Percentiles rank a stretch among this genome's conserved stretches.
phyloP scores from a whole-genome alignment of 2,797 vertebrate species.

The Sibirionetta formosa region DNA sequence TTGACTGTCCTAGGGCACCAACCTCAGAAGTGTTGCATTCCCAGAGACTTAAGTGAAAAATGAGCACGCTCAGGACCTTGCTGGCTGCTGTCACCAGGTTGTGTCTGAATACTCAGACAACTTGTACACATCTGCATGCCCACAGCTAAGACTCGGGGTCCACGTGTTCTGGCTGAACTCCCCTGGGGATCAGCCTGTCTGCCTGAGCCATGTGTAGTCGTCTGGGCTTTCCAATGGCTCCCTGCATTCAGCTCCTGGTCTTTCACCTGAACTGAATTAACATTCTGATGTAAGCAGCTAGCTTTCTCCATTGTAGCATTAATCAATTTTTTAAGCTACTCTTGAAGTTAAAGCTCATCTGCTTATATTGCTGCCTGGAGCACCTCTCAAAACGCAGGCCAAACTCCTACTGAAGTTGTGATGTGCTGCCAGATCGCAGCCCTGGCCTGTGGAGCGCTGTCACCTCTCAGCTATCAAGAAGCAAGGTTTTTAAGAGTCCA shows the following conservation, averaged over 20 bases:
- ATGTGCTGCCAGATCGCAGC: not conserved
- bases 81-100: not conserved
- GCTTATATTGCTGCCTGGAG: slow-evolving; percentile 11
- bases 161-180: not conserved
- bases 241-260: fast-evolving
- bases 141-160: not conserved
- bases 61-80: not conserved
- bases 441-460: not conserved
- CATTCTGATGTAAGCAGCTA: not conserved
- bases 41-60: not conserved
- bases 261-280: not conserved
- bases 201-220: not conserved
- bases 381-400: not conserved
- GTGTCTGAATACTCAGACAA: not conserved
- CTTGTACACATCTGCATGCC: not conserved
- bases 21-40: fast-evolving
- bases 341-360: slow-evolving; percentile 3
- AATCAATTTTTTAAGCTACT: slow-evolving; percentile 1
- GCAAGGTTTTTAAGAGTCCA: not conserved
- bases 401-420: not conserved
- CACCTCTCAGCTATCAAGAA: slow-evolving; percentile 10
- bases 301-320: not conserved
- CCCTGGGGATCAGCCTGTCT: fast-evolving
- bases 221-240: not conserved
- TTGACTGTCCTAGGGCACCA: not conserved